Evolutionary conservation across 2,113 vertebrate species (phyloP).

Genomic region (Heteronetta atricapilla): DNA sequence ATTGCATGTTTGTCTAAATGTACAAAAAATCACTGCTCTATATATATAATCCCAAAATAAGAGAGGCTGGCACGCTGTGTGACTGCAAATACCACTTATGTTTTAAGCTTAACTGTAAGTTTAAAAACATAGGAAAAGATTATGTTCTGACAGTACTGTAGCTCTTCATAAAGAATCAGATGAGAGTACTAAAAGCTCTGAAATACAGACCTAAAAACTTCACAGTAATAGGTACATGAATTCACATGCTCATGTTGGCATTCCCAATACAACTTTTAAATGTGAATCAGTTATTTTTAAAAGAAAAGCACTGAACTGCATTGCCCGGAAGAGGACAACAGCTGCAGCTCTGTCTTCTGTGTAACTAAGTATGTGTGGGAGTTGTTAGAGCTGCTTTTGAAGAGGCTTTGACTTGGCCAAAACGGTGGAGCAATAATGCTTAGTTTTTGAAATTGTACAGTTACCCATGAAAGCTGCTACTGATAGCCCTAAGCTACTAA

Average conservation of each 20-base stretch:
- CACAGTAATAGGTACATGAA: not conserved
- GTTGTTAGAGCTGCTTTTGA: not conserved
- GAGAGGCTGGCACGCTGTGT: not conserved
- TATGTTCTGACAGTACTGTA: not conserved
- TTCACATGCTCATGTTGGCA: not conserved
- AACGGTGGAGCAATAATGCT: not conserved
- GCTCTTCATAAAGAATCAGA: not conserved
- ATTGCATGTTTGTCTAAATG: not conserved
- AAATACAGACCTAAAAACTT: not conserved
- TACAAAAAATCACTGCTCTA: not conserved
- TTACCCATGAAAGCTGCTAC: not conserved
- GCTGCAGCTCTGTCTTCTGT: not conserved
- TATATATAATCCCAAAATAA: not conserved
- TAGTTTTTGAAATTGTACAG: not conserved
- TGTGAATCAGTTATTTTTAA: not conserved
- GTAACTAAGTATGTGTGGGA: not conserved
- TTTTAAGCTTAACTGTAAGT: not conserved
- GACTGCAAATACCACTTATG: not conserved
- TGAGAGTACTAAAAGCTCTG: not conserved
- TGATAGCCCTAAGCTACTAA: not conserved
- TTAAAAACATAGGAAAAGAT: not conserved
- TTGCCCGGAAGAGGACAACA: not conserved
- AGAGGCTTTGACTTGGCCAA: not conserved
- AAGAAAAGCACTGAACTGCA: not conserved
- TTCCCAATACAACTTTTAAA: not conserved